Evolutionary conservation across 2,797 vertebrate genomes (phyloP).

Genomic region (Dromococcyx pavoninus): DNA sequence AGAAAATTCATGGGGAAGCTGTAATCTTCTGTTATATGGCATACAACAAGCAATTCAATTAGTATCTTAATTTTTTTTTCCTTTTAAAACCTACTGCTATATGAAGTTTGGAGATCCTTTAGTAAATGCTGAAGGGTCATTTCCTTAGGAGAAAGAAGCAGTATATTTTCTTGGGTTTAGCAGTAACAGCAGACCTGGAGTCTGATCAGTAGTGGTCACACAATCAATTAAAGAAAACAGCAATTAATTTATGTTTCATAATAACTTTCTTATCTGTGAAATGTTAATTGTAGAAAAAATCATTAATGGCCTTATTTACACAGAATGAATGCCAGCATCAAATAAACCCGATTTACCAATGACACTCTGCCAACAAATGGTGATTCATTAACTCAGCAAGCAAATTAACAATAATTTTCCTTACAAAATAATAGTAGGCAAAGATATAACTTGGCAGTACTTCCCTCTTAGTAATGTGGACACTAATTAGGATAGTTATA

Average conservation of each 20-base stretch:
- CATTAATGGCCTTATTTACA: constrained; percentile 7
- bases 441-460: constrained; percentile 49
- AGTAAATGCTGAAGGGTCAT: not conserved
- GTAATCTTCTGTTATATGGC: not conserved
- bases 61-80: not conserved
- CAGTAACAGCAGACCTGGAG: not conserved
- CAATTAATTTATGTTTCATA: constrained; percentile 7
- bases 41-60: not conserved
- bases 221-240: not conserved
- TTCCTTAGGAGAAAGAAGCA: not conserved
- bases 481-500: constrained; percentile 54
- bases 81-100: not conserved
- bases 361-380: constrained; percentile 35
- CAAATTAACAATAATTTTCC: constrained; percentile 15
- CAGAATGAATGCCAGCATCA: constrained; percentile 18
- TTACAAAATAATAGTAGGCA: constrained; percentile 33
- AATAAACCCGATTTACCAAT: constrained; percentile 30
- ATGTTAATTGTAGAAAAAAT: constrained; percentile 1
- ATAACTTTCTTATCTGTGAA: not conserved
- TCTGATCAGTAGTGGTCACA: not conserved
- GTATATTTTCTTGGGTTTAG: not conserved
- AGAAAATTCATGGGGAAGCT: not conserved
- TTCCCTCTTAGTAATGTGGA: constrained; percentile 37
- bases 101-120: not conserved
- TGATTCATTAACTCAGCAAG: constrained; percentile 34